Evolutionary conservation across 2,888 invertebrate genomes (phyloP).

Genomic region (Drosophila siamana): DNA sequence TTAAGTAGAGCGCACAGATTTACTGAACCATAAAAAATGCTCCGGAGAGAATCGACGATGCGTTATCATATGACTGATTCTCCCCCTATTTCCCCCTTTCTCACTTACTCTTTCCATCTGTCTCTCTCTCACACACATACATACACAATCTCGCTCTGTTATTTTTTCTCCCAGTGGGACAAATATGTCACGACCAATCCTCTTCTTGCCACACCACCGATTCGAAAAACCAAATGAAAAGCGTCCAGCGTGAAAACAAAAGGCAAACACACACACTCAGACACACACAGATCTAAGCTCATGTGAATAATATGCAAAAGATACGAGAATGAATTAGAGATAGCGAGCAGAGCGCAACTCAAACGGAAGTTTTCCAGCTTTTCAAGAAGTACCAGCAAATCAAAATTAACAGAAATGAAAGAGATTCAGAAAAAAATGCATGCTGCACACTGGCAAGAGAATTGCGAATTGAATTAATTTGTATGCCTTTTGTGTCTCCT

Average conservation of each 20-base stretch:
- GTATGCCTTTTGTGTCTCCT: neutral
- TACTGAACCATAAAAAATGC: slow-evolving; percentile 59
- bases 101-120: neutral
- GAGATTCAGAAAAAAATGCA: neutral
- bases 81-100: neutral
- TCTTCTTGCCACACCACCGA: neutral
- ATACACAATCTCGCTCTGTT: neutral
- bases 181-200: slow-evolving; percentile 11
- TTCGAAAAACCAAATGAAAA: slow-evolving; percentile 22
- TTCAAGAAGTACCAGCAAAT: neutral
- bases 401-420: neutral
- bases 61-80: slow-evolving; percentile 36
- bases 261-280: too few species aligned
- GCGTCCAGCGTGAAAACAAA: slow-evolving; percentile 27
- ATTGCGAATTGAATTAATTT: slow-evolving; percentile 35
- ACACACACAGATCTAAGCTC: too few species aligned
- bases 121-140: too few species aligned
- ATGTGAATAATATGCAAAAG: slow-evolving; percentile 17
- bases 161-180: neutral
- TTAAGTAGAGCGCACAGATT: slow-evolving; percentile 65
- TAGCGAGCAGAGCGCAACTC: slow-evolving; percentile 10
- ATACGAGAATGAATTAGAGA: slow-evolving; percentile 28
- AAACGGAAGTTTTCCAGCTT: neutral
- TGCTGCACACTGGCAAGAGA: slow-evolving; percentile 5
- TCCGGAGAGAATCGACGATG: slow-evolving; percentile 33